phyloP scores from a whole-genome alignment of 2,888 invertebrate species.

The Tanytarsus gracilentus region DNA sequence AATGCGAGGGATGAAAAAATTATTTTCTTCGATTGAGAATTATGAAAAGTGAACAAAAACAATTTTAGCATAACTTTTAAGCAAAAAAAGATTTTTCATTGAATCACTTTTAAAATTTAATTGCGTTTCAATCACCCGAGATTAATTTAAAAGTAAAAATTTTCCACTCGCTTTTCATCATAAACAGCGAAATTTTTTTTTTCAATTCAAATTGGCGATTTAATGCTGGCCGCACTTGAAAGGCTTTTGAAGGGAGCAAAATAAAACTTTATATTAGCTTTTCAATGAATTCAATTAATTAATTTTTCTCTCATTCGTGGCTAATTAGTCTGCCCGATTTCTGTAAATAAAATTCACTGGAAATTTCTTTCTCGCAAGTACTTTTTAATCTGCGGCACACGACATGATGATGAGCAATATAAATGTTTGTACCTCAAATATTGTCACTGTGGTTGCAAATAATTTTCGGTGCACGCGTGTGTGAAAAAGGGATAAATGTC shows the following conservation, averaged over 20 bases:
- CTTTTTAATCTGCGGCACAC: slow-evolving; percentile 1
- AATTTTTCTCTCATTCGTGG: slow-evolving; percentile 3
- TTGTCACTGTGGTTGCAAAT: slow-evolving; percentile 10
- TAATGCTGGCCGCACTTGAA: slow-evolving; percentile 9
- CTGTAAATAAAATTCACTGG: no score
- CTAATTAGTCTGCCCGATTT: slow-evolving; percentile 6
- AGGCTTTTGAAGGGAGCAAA: neutral
- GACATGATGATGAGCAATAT: neutral
- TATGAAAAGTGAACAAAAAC: no score
- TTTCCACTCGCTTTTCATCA: neutral
- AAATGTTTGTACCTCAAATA: neutral
- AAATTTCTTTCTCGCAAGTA: no score
- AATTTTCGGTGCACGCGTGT: neutral
- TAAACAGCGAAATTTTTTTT: neutral
- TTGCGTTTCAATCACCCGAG: no score
- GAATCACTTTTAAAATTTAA: no score
- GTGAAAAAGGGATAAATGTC: slow-evolving; percentile 2
- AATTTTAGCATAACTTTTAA: no score
- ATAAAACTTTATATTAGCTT: neutral
- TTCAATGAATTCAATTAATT: slow-evolving; percentile 1
- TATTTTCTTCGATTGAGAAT: no score
- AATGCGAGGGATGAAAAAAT: no score
- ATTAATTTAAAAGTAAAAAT: neutral
- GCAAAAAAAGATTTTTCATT: no score
- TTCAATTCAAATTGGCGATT: neutral